Evolutionary conservation across 2,797 vertebrate species (phyloP), one percentile per base, ranked within the genome.

Genomic region (Phrynocephalus vlangalii): DNA sequence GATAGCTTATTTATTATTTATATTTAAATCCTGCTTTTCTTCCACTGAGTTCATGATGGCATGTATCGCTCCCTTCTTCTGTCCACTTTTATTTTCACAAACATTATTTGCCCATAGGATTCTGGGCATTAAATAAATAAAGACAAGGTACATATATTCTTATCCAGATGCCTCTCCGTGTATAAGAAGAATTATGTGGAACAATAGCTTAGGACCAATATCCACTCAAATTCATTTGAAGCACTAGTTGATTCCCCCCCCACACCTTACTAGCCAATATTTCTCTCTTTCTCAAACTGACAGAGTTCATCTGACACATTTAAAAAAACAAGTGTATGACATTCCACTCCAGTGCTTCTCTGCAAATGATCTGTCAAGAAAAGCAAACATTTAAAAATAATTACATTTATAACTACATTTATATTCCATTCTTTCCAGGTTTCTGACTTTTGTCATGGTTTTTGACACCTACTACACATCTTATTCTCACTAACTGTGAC

Each of bases 311-410:
- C 0, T 48, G 85, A 28, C n/a, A 83, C 26, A 72, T 16, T 76
- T 66, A n/a, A 28, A 83, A 90, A 81, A 88, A 5, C 6, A 79
- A 24, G 18, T 84, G 60, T 56, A 83, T 87, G 6, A 0, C 92
- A 11, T 92, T 83, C 28, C 68, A 1, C n/a, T 91, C 1, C 48
- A 76, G 10, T 88, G 90, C 63, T 8, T 91, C 20, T 85, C 79
- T 82, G 63, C 9, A 87, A 90, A 15, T 79, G 26, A 78, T 89
- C 60, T 77, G 33, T 90, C 76, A 91, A 0, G 82, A 20, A 92
- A 93, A 87, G 26, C 5, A 90, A 91, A 88, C 28, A 91, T 85
- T 79, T 86, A 33, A 50, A 77, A 18, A 0, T 91, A 87, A 84
- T 79, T 85, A 9, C 33, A 67, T 90, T 89, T 90, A 73, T 0